Evolutionary conservation across 2,797 vertebrate genomes (phyloP), one percentile per base, ranked within the genome.

Genomic region (Cynopterus sphinx): DNA sequence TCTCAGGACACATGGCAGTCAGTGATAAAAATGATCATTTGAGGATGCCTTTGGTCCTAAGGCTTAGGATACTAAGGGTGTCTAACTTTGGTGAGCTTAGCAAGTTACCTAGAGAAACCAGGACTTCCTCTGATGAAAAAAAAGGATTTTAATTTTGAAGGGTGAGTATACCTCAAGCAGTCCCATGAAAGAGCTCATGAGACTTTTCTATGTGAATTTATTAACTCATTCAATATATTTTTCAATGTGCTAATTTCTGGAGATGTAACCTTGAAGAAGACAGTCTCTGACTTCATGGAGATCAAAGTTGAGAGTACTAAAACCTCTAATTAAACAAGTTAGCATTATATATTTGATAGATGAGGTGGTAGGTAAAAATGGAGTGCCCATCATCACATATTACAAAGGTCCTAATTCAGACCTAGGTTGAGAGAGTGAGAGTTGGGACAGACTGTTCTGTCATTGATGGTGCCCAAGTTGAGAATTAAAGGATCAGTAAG

Each of bases 101-200:
- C 57, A 96, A 89, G 49, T 83, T 74, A 59, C 71, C 39, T 57
- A 57, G 78, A 94, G 73, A 92, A 94, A 74, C 26, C 9, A 88
- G 31, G 17, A 1, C 49, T 87, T 82, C 59, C 39, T 63, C 24
- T 61, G 33, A 55, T n/a, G 22, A 68, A 12, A 33, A 21, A 63
- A 55, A 46, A 53, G 28, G 28, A 86, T 81, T 86, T 93, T 82
- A 85, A 49, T 68, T 77, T 65, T 91, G 21, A 73, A 82, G 28
- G 9, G 19, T 59, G 8, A 65, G 9, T 63, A 88, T 70, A 41
- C 3, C 5, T 68, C 15, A 63, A 78, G 16, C 51, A 67, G 36
- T 90, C 82, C 49, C 2, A 12, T 53, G 41, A 77, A 79, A 9
- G 36, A 81, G 1, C 15, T 49, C 31, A 71, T 4, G 36, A 46